These are phyloP conservation scores for Bombus waltoni DNA, from an alignment of 1,140 invertebrate species.

Conservation along the genomic window DNA sequence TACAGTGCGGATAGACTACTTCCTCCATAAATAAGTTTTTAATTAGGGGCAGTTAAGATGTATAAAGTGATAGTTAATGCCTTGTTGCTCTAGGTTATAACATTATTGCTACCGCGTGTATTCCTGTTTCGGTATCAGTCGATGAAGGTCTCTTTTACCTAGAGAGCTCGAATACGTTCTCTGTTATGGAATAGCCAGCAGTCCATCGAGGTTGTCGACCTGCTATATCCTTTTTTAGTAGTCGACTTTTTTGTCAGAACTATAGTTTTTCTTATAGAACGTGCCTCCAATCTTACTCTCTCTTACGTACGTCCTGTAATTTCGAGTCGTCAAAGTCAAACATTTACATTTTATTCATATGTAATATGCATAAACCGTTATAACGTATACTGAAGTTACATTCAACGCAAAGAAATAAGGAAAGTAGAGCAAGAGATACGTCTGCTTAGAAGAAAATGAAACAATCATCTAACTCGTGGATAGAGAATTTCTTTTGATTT, in stretches of 20 bases:
- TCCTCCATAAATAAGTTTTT: constrained; percentile 27
- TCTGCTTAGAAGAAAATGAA: background rate
- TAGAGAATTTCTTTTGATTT: background rate
- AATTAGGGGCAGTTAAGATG: constrained; percentile 9
- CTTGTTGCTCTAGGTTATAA: background rate
- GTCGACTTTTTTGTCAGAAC: background rate
- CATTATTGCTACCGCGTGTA: constrained; percentile 5
- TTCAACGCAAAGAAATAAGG: too few relatives aligned
- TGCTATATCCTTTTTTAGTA: background rate
- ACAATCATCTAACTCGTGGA: background rate
- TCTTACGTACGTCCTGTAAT: background rate
- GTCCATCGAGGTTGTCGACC: constrained; percentile 21
- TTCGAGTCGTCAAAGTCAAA: background rate
- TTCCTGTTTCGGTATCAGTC: constrained; percentile 12
- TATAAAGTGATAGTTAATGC: constrained; percentile 7
- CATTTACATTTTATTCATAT: background rate
- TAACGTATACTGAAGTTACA: background rate
- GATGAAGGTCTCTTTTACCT: background rate
- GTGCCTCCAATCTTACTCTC: background rate
- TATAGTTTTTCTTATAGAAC: background rate
- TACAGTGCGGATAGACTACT: background rate
- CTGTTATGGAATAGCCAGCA: background rate
- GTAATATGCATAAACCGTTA: background rate
- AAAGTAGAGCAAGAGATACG: background rate
- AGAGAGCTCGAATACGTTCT: background rate